Conservation (phyloP, 2,797 vertebrate species). For the Phalanger gymnotis region DNA sequence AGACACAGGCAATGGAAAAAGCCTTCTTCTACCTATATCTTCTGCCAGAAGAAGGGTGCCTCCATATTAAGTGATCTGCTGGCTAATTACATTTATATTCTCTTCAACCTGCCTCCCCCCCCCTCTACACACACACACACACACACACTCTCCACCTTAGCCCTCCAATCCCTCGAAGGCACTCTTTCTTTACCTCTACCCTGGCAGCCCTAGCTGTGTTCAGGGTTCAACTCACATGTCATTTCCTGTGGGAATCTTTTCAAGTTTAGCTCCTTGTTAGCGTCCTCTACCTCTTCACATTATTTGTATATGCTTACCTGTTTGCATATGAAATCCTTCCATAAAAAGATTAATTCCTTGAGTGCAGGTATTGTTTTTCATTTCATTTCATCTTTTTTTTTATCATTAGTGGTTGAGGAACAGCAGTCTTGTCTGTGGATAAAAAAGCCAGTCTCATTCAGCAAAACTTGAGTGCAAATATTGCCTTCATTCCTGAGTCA, state of each 20-base stretch:
- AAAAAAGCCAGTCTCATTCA: background rate
- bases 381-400: background rate
- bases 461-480: background rate
- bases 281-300: background rate
- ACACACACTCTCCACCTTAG: background rate
- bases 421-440: background rate
- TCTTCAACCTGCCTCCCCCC: background rate
- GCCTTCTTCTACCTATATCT: background rate
- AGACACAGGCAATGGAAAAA: background rate
- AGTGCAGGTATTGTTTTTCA: background rate
- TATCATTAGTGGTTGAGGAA: background rate
- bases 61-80: background rate
- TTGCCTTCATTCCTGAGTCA: background rate
- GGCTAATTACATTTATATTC: background rate
- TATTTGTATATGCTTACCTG: background rate
- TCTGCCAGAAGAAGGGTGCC: background rate
- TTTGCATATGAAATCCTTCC: background rate
- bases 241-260: background rate
- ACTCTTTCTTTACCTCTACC: background rate
- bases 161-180: background rate
- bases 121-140: rapidly evolving
- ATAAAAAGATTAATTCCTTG: background rate
- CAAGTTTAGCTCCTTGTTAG: background rate
- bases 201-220: background rate
- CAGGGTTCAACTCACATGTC: background rate